Conservation (phyloP, 2,888 invertebrate species). For the Megastigmus dorsalis region DNA sequence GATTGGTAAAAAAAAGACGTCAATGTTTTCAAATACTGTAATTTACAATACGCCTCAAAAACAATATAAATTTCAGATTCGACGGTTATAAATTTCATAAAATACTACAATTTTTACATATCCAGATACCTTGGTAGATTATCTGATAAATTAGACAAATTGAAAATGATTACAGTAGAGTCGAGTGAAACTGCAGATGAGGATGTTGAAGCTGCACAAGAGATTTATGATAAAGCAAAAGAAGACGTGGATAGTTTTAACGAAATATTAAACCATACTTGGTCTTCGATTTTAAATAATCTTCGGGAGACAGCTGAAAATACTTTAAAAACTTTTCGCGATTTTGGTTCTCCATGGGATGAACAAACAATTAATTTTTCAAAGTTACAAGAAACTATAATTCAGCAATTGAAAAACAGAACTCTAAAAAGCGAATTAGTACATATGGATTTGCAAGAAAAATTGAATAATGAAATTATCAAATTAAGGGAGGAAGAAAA, state of each 20-base stretch:
- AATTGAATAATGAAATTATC: conserved; percentile 16
- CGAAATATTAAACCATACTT: not conserved
- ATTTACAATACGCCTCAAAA: not conserved
- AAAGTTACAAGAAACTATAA: not conserved
- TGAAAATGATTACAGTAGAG: conserved; percentile 27
- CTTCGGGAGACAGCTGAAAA: not conserved
- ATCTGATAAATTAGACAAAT: conserved; percentile 36
- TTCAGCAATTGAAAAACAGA: conserved; percentile 14
- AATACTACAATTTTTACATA: conserved; percentile 47
- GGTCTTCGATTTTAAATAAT: not conserved
- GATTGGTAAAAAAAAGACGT: not conserved
- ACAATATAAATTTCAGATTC: conserved; percentile 26
- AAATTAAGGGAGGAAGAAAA: conserved; percentile 51
- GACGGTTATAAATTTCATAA: conserved; percentile 40
- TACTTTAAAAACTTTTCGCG: conserved; percentile 4
- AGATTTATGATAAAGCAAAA: conserved; percentile 12
- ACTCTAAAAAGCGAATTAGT: not conserved
- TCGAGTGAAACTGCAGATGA: not conserved
- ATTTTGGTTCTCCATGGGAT: conserved; percentile 51
- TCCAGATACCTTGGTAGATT: conserved; percentile 40
- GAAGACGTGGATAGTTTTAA: conserved; percentile 1
- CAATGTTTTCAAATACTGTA: not conserved
- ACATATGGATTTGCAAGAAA: conserved; percentile 23
- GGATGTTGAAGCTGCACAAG: not conserved
- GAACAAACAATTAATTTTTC: not conserved